phyloP scores from a whole-genome alignment of 2,888 invertebrate species.

The Hypercompe scribonia region DNA sequence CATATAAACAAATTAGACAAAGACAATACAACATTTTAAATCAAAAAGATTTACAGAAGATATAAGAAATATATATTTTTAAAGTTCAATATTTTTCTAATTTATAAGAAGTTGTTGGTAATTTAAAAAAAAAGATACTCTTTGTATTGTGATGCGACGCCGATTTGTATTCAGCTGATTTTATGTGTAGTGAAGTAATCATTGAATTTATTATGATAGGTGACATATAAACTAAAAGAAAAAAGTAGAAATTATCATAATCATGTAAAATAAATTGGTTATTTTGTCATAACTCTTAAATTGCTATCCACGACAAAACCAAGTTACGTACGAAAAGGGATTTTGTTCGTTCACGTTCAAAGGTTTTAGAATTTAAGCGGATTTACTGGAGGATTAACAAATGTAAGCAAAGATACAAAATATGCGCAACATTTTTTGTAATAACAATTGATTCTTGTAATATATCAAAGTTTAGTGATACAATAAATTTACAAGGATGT shows the following conservation, averaged over 20 bases:
- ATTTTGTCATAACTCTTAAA: constrained; percentile 57
- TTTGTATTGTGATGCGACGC: neutral
- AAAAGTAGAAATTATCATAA: neutral
- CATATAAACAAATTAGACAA: too few relatives aligned
- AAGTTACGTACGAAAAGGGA: constrained; percentile 54
- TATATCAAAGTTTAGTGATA: constrained; percentile 29
- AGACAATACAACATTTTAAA: too few relatives aligned
- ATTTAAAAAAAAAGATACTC: neutral
- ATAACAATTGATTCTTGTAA: constrained; percentile 48
- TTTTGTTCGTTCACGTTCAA: constrained; percentile 67
- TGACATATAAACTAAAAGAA: neutral
- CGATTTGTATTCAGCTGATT: neutral
- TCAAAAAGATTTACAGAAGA: too few relatives aligned
- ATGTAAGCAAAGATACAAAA: constrained; percentile 63
- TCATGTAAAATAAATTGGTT: constrained; percentile 43
- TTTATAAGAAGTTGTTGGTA: too few relatives aligned
- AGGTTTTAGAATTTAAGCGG: constrained; percentile 68
- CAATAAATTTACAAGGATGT: neutral
- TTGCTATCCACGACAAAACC: constrained; percentile 44
- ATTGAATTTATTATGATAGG: neutral
- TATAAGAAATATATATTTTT: too few relatives aligned
- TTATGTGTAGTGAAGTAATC: too few relatives aligned
- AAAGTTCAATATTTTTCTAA: too few relatives aligned
- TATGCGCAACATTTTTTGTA: constrained; percentile 55
- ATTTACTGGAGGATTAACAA: constrained; percentile 69